Base-by-base conservation (phyloP, 2,113 vertebrate genomes). In the Podilymbus podiceps region DNA sequence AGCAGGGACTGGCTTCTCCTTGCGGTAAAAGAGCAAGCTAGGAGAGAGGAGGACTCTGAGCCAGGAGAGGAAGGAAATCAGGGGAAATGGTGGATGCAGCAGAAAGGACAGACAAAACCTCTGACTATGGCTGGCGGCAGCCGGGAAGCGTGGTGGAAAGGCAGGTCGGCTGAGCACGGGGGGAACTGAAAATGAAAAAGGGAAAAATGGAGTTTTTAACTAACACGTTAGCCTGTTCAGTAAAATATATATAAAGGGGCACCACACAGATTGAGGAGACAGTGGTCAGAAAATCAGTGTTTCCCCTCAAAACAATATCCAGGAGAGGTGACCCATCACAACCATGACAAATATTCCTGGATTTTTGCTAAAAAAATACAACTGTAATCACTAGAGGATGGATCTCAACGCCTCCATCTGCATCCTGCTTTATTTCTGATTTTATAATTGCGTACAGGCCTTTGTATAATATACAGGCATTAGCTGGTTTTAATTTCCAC, bases 331-430 rank as follows among this genome's bases (percentile, higher is more conserved):
- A 19, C 10, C 3, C 0, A 0, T 56, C 60, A 13, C 12, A 58
- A 16, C 31, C 69, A 66, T 6, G 2, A 11, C 64, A 60, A 69
- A 56, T 4, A 40, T 6, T 53, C 52, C 33, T 20, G 74, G 40
- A 25, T 59, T 81, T 88, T 8, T 53, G 28, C 66, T 83, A n/a
- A 5, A 47, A 28, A n/a, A 55, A 33, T 40, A 8, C 75, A 22
- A 2, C 46, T 2, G 0, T 15, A 31, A 10, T 15, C 33, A 3
- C 12, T 4, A 0, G 59, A 42, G n/a, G 31, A 4, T 0, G 1
- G 33, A 47, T 44, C 76, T 84, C 46, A 12, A 21, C 0, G 1
- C 66, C 55, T 42, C 67, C 71, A 9, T 74, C 66, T 31, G 24
- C 19, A 3, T 56, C 88, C 88, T 78, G 84, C 89, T 46, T 42